These are phyloP conservation scores for Cherax quadricarinatus DNA, from an alignment of 1,140 invertebrate genomes.

Conservation along the genomic window DNA sequence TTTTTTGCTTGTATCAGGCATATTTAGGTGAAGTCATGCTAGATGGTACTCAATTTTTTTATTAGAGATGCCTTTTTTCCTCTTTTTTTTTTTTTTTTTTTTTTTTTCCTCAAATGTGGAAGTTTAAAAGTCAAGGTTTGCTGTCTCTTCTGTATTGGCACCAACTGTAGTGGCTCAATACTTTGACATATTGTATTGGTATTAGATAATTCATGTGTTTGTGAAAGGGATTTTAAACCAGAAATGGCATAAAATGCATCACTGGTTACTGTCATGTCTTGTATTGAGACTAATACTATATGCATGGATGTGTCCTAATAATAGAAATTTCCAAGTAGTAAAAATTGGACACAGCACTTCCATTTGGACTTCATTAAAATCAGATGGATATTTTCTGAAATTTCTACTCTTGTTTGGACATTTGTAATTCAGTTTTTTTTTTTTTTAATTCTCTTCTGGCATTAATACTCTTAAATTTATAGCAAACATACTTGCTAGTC, in stretches of 20 bases:
- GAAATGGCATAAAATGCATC: not conserved
- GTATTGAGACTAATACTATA: not conserved
- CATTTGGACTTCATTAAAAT: too few species aligned
- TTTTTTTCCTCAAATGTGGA: not conserved
- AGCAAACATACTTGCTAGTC: not conserved
- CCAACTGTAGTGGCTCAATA: not conserved
- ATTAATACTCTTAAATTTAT: conserved; percentile 16
- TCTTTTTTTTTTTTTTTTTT: not conserved
- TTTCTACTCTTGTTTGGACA: too few species aligned
- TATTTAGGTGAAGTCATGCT: conserved; percentile 25
- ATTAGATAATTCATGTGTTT: not conserved
- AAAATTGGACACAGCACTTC: too few species aligned
- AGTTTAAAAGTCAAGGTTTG: not conserved
- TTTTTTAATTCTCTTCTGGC: not conserved
- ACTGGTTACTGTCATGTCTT: not conserved
- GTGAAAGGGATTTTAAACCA: not conserved
- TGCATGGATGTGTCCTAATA: too few species aligned
- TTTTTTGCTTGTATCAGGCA: conserved; percentile 65
- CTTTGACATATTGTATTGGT: not conserved
- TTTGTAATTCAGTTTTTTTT: too few species aligned
- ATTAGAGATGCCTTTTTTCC: not conserved
- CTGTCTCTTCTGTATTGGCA: not conserved
- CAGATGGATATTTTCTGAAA: too few species aligned
- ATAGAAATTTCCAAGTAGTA: too few species aligned
- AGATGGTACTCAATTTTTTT: not conserved